A percentile compares a stretch with the other conserved stretches of the same genome.
phyloP scores from a whole-genome alignment of 2,888 invertebrate species.

The Epinotia ramella region DNA sequence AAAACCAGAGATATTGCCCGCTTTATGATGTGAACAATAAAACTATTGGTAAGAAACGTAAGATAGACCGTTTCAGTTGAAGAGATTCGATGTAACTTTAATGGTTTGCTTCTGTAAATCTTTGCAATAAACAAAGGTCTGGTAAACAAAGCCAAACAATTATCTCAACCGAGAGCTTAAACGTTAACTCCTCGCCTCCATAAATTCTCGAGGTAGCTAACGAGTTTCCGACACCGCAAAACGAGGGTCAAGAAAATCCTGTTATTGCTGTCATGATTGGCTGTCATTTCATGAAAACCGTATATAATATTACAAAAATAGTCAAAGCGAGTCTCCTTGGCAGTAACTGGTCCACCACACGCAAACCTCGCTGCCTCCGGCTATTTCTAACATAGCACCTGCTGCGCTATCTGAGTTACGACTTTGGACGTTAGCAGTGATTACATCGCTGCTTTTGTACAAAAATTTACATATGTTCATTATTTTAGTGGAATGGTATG shows the following conservation, averaged over 20 bases:
- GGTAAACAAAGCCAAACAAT: slow-evolving; percentile 23
- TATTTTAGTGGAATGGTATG: slow-evolving; percentile 54
- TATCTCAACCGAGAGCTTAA: slow-evolving; percentile 32
- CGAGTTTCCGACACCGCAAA: slow-evolving; percentile 49
- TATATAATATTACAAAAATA: slow-evolving; percentile 77
- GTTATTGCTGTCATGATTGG: slow-evolving; percentile 50
- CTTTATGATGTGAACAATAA: slow-evolving; percentile 46
- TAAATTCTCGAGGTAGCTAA: slow-evolving; percentile 46
- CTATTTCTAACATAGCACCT: slow-evolving; percentile 75
- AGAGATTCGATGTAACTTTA: background rate
- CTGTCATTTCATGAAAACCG: slow-evolving; percentile 73
- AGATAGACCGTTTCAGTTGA: background rate
- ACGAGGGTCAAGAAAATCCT: slow-evolving; percentile 55
- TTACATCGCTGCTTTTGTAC: slow-evolving; percentile 64
- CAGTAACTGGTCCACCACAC: slow-evolving; percentile 76
- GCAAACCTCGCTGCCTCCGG: slow-evolving; percentile 76
- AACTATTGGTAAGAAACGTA: background rate
- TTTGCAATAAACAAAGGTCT: background rate
- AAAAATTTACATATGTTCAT: slow-evolving; percentile 47
- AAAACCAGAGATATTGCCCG: slow-evolving; percentile 59
- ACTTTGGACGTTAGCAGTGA: slow-evolving; percentile 52
- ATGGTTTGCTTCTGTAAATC: background rate
- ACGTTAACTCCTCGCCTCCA: slow-evolving; percentile 32
- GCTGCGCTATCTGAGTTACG: slow-evolving; percentile 60
- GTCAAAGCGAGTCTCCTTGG: slow-evolving; percentile 71